Evolutionary conservation across 2,113 vertebrate genomes (phyloP), one percentile per base, ranked within the genome.

Genomic region (Collichthys lucidus): DNA sequence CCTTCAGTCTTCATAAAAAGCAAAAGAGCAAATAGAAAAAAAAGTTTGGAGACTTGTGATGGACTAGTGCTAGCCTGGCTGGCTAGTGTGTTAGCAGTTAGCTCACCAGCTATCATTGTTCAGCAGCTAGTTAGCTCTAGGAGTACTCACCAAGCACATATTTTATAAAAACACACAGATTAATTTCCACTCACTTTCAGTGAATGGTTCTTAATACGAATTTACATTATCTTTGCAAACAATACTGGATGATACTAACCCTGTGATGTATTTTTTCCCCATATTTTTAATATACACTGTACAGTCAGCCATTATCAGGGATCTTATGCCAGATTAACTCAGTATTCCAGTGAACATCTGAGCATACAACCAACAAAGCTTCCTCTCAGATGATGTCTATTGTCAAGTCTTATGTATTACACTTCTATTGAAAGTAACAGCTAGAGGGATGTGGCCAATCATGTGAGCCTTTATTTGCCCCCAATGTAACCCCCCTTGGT

Each of bases 321-420:
- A 60, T 85, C 12, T 24, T 26, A n/a, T 53, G 20, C 4, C 24
- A 56, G 4, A 62, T 44, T 60, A 56, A 71, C 12, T 63, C 35
- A 57, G 70, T 26, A 69, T 65, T 73, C 35, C 19, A 47, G 14
- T 68, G 44, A 82, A 74, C 47, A 67, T 55, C 29, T 19, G 20
- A 47, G 53, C 74, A 93, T 79, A 74, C 91, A 93, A 95, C 94
- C 95, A 94, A 91, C 93, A 94, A 94, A 95, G 95, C 24, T 57
- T 68, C 35, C 56, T 17, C 15, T 55, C 73, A 57, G 55, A 69
- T 77, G 56, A 80, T 86, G 24, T 47, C 71, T 44, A 65, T 64
- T 90, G 85, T 89, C 79, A 75, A 49, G 81, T 79, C 82, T 82
- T 47, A 55, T 85, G 66, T 42, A 76, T 82, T 72, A 70, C 42